These are phyloP conservation scores for Allygus modestus DNA, from an alignment of 2,888 invertebrate genomes.

Conservation along the genomic window DNA sequence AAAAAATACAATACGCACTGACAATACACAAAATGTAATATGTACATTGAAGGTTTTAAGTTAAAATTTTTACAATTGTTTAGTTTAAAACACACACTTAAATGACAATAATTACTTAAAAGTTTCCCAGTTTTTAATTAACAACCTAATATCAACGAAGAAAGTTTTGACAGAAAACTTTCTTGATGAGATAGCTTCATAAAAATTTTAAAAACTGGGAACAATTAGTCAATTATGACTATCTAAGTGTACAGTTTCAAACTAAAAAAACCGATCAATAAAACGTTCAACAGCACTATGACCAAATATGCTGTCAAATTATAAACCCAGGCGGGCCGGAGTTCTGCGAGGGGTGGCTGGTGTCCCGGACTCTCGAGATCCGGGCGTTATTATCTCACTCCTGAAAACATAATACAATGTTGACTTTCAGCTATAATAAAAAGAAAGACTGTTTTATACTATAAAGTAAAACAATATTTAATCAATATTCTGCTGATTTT, in stretches of 20 bases:
- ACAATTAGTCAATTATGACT: too few species aligned
- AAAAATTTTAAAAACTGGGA: too few species aligned
- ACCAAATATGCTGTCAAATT: constrained; percentile 68
- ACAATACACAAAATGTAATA: not conserved
- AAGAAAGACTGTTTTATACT: too few species aligned
- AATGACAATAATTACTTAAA: not conserved
- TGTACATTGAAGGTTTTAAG: not conserved
- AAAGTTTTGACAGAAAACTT: too few species aligned
- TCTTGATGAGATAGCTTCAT: too few species aligned
- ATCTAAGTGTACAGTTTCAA: too few species aligned
- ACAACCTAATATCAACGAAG: too few species aligned
- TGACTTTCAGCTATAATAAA: not conserved
- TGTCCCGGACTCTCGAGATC: constrained; percentile 83
- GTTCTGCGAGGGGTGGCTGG: constrained; percentile 80
- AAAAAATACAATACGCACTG: not conserved
- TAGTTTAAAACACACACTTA: not conserved
- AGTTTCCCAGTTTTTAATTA: too few species aligned
- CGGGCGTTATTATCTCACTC: constrained; percentile 90
- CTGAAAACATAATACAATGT: constrained; percentile 73
- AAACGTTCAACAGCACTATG: too few species aligned
- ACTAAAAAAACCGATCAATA: too few species aligned
- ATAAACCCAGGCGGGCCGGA: constrained; percentile 88
- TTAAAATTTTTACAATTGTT: not conserved
- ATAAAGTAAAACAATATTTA: too few species aligned
- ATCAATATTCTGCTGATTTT: too few species aligned